Evolutionary conservation across 1,140 invertebrate species (phyloP).

Genomic region (Drosophila repleta): DNA sequence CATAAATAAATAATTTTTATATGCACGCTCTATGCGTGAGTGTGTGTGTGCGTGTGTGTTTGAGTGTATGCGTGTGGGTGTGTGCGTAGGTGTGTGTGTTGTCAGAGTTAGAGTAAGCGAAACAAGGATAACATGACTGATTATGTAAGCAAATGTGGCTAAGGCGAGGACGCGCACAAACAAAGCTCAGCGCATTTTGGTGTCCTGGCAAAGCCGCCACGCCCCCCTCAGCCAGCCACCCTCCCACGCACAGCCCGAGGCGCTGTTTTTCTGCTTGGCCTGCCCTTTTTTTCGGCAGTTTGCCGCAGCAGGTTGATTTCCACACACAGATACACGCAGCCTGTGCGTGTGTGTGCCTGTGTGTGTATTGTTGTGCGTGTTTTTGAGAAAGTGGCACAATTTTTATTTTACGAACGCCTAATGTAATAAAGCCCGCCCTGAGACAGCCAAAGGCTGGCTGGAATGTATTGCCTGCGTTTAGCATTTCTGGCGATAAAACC

Average conservation of each 20-base stretch:
- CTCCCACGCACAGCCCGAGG: slow-evolving; percentile 5
- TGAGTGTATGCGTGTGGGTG: slow-evolving; percentile 25
- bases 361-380: slow-evolving; percentile 76
- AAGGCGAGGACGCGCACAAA: slow-evolving; percentile 39
- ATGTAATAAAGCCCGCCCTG: slow-evolving; percentile 79
- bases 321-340: slow-evolving; percentile 12
- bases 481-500: slow-evolving; percentile 72
- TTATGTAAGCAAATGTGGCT: slow-evolving; percentile 74
- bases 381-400: slow-evolving; percentile 83
- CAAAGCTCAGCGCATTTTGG: slow-evolving; percentile 57
- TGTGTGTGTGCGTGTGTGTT: slow-evolving; percentile 26
- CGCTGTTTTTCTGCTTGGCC: slow-evolving; percentile 56
- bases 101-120: slow-evolving; percentile 41
- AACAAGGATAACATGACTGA: slow-evolving; percentile 83
- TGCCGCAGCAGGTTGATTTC: slow-evolving; percentile 76
- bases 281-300: slow-evolving; percentile 70
- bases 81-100: slow-evolving; percentile 30
- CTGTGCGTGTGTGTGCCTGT: slow-evolving; percentile 18
- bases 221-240: background rate
- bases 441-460: slow-evolving; percentile 36
- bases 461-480: slow-evolving; percentile 79
- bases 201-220: slow-evolving; percentile 11
- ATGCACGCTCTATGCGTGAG: slow-evolving; percentile 28
- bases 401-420: slow-evolving; percentile 81
- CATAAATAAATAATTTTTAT: slow-evolving; percentile 73